phyloP scores from a whole-genome alignment of 2,113 vertebrate genomes.

The Acinonyx jubatus region DNA sequence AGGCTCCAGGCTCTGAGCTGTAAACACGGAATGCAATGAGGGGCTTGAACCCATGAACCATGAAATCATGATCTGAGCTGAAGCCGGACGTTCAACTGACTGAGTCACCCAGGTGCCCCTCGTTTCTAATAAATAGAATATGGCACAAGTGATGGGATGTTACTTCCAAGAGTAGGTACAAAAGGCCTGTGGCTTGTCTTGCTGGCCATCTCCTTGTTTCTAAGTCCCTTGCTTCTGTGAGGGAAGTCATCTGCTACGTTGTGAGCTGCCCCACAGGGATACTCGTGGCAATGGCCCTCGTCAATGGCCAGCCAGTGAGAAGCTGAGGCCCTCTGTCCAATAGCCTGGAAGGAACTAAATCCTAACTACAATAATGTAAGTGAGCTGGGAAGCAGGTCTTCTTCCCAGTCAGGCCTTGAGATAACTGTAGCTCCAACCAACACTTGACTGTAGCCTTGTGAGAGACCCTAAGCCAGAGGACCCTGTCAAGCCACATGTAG shows the following conservation, averaged over 20 bases:
- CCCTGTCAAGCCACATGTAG: background rate
- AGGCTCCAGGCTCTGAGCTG: too few species aligned
- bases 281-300: background rate
- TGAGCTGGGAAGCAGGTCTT: background rate
- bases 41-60: too few species aligned
- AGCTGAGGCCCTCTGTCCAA: background rate
- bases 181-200: background rate
- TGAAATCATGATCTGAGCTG: too few species aligned
- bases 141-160: background rate
- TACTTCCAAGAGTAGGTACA: background rate
- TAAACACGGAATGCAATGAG: too few species aligned
- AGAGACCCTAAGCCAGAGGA: background rate
- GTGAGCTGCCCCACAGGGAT: background rate
- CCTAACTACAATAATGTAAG: background rate
- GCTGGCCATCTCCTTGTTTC: background rate
- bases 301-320: background rate
- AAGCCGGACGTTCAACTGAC: too few species aligned
- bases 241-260: background rate
- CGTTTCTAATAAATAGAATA: background rate
- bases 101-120: background rate
- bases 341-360: background rate
- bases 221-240: background rate
- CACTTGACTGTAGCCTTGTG: background rate
- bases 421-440: background rate
- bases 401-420: background rate